These are phyloP conservation scores for Cynopterus sphinx DNA, from an alignment of 2,797 vertebrate genomes.

Conservation along the genomic window DNA sequence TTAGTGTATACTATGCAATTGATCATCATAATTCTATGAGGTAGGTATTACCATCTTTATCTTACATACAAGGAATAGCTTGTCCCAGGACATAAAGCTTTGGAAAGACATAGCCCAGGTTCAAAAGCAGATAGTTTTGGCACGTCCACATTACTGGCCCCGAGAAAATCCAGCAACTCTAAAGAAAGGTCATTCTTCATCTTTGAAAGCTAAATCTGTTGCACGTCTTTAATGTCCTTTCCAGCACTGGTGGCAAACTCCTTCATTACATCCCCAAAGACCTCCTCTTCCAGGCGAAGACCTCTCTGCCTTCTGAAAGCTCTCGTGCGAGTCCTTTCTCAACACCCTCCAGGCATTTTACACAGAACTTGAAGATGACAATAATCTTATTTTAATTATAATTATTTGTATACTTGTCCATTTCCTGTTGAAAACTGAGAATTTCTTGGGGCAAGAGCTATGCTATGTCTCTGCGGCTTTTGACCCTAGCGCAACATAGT, in stretches of 20 bases:
- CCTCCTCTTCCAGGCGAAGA: not conserved
- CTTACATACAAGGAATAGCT: not conserved
- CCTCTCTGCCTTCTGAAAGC: not conserved
- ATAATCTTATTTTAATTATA: not conserved
- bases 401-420: not conserved
- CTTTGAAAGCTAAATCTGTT: not conserved
- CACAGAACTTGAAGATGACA: not conserved
- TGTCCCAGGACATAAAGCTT: not conserved
- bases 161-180: not conserved
- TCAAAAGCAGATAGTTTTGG: not conserved
- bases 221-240: not conserved
- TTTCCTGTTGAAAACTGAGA: not conserved
- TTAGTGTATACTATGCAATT: not conserved
- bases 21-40: not conserved
- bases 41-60: not conserved
- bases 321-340: not conserved
- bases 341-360: not conserved
- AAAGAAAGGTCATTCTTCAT: not conserved
- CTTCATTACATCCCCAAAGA: not conserved
- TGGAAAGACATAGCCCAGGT: not conserved
- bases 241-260: not conserved
- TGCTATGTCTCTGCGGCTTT: not conserved
- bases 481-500: not conserved
- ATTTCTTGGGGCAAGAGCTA: constrained; percentile 3
- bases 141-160: not conserved